Base-by-base conservation (phyloP, 2,888 invertebrate genomes). In the Mythimna loreyi region DNA sequence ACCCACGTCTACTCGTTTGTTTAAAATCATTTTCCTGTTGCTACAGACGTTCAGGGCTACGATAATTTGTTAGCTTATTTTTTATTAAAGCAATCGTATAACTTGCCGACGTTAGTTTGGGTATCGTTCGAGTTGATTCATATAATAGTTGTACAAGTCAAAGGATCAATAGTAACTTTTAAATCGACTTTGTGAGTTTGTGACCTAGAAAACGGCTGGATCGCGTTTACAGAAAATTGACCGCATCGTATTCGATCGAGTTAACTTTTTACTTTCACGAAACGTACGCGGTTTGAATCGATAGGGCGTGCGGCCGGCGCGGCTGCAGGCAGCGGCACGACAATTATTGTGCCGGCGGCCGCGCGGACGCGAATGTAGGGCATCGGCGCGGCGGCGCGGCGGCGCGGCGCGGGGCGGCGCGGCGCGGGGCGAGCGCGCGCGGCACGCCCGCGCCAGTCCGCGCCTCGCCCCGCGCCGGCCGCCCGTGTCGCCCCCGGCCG, bases 311-410 rank as follows among this genome's bases (percentile, higher is more conserved):
- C 92, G 92, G 92, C 90, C 91, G 91, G 82, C 89, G 91, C 89
- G 92, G 93, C 90, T 92, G 95, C 93, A 92, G 92, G 93, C 93
- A 90, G 93, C 90, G 86, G 90, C 90, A 90, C 92, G 92, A 91
- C 93, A 92, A 91, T 94, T 93, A 93, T 91, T 91, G 93, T 92
- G 92, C 89, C 89, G 83, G 93, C 85, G 89, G 89, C 90, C 90
- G 91, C 90, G 94, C 90, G 93, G 92, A 95, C 90, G 93, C 89
- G 93, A 92, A 95, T 95, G 91, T 94, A 95, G 95, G 95, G 93
- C 95, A 94, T 87, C 86, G 91, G 87, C 90, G 92, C 89, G 91
- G 89, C 89, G 90, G 87, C 87, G 86, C 87, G 87, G 81, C 90
- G 89, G 87, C 87, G 86, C 87, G 87, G 81, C 72, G 74, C 45